phyloP scores from a whole-genome alignment of 1,140 invertebrate species.

The Xylocopa sonorina region DNA sequence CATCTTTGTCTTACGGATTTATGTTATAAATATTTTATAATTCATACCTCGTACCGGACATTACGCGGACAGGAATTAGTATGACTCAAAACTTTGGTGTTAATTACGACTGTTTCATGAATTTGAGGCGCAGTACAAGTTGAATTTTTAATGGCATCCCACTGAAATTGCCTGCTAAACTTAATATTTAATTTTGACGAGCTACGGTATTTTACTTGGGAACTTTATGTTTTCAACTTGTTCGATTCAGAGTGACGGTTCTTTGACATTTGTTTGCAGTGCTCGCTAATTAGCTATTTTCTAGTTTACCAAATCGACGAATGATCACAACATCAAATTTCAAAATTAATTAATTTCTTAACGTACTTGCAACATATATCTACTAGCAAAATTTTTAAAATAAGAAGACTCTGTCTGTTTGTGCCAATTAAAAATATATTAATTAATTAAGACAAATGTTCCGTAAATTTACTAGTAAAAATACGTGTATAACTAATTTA shows the following conservation, averaged over 20 bases:
- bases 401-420: too few species aligned
- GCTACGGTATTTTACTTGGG: background rate
- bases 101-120: background rate
- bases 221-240: background rate
- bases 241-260: background rate
- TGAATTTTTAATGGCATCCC: background rate
- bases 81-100: conserved; percentile 1
- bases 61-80: background rate
- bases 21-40: background rate
- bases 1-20: too few species aligned
- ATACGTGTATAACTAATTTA: too few species aligned
- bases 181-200: background rate
- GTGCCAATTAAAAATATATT: too few species aligned
- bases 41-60: background rate
- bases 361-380: too few species aligned
- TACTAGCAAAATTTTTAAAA: too few species aligned
- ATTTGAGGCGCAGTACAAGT: background rate
- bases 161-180: background rate
- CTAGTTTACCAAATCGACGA: too few species aligned
- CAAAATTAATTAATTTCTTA: too few species aligned
- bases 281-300: too few species aligned
- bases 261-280: background rate
- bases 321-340: too few species aligned
- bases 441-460: too few species aligned
- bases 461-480: too few species aligned